These are phyloP conservation scores for Mustela nigripes DNA, from an alignment of 2,113 vertebrate genomes.

Conservation along the genomic window DNA sequence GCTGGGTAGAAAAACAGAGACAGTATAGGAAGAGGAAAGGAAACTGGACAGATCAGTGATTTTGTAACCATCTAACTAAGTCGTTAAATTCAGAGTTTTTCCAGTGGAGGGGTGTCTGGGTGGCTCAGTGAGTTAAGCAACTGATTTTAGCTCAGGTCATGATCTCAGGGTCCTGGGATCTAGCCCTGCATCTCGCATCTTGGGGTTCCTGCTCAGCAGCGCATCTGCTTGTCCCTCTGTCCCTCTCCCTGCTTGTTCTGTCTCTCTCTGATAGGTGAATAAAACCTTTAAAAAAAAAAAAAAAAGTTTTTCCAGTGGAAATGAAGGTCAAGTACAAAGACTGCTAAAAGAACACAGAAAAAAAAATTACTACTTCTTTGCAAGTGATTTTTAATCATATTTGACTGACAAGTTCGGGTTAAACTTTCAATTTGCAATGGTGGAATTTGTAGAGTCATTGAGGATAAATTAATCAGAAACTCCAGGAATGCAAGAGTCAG, in stretches of 20 bases:
- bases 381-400: constrained; percentile 74
- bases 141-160: not conserved
- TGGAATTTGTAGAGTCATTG: not conserved
- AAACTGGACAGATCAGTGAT: not conserved
- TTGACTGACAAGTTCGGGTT: constrained; percentile 70
- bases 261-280: not conserved
- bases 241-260: not conserved
- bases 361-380: constrained; percentile 38
- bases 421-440: constrained; percentile 50
- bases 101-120: not conserved
- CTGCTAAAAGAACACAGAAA: not conserved
- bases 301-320: not conserved
- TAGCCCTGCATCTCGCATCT: rapidly evolving
- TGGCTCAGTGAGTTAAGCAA: not conserved
- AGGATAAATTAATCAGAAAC: constrained; percentile 75
- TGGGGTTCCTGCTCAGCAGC: not conserved
- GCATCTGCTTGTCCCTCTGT: not conserved
- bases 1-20: not conserved
- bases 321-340: constrained; percentile 44
- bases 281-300: not conserved
- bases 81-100: not conserved
- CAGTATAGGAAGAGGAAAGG: not conserved
- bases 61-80: not conserved
- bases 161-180: not conserved
- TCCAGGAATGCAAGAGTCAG: constrained; percentile 56